Conservation (phyloP, 35 echinoderm and acorn worm species). For the Acanthaster planci region DNA sequence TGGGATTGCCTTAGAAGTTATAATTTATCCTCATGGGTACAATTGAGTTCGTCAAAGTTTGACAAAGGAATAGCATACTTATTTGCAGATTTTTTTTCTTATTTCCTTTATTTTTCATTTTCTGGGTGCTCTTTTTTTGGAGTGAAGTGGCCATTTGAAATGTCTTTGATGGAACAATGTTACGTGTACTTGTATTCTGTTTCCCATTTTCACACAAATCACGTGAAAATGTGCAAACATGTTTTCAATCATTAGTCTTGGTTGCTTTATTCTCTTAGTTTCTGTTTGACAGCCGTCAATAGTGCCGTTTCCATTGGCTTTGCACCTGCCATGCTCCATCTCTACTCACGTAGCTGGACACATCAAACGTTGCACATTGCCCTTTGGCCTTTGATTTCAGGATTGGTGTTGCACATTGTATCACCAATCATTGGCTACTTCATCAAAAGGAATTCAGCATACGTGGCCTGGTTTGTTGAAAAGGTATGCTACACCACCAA, state of each 20-base stretch:
- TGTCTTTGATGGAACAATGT: no score
- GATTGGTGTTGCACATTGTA: background rate
- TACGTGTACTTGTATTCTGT: no score
- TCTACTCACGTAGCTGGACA: slow-evolving; percentile 8
- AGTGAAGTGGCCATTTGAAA: no score
- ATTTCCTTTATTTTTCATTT: no score
- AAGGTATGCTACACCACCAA: background rate
- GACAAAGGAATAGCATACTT: no score
- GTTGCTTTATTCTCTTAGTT: background rate
- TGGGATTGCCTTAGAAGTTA: background rate
- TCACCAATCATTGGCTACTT: background rate
- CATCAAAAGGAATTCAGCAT: background rate
- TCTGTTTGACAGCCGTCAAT: slow-evolving; percentile 7
- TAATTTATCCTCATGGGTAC: background rate
- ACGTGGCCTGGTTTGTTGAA: background rate
- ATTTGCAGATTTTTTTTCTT: no score
- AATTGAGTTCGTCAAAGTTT: no score
- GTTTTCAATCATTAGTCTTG: background rate
- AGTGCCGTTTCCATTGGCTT: background rate
- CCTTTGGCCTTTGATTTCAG: background rate
- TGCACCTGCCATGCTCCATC: background rate
- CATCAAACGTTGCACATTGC: background rate
- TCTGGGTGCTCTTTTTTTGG: no score
- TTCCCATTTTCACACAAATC: no score
- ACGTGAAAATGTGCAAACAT: no score